Evolutionary conservation across 37 sponge, comb jelly and placozoan species (phyloP).

Genomic region (Haliclona indistincta): DNA sequence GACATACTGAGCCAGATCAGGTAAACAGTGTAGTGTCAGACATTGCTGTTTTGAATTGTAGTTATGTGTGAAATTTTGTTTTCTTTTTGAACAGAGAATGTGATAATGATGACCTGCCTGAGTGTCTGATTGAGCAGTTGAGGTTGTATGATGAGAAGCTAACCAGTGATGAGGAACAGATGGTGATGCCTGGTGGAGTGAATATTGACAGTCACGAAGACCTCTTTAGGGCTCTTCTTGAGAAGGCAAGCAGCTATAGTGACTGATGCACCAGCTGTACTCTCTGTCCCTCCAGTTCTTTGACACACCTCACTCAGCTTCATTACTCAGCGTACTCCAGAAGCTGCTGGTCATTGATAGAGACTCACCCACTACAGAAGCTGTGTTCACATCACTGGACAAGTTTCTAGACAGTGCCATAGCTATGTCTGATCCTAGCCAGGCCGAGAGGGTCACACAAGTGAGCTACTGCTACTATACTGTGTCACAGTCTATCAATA

Average conservation of each 20-base stretch:
- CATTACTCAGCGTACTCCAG: conserved; percentile 20
- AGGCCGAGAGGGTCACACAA: not conserved
- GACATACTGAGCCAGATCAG: not conserved
- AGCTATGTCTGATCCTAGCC: conserved; percentile 2
- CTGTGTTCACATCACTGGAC: conserved; percentile 20
- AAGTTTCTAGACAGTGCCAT: not conserved
- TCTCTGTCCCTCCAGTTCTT: conserved; percentile 10
- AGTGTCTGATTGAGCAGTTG: conserved; percentile 16
- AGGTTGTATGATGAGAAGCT: conserved; percentile 19
- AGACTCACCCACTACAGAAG: conserved; percentile 9
- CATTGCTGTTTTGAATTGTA: not conserved
- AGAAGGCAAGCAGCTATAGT: not conserved
- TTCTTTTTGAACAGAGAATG: not conserved
- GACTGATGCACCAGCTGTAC: not conserved
- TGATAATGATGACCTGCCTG: not conserved
- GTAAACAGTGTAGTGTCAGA: not conserved
- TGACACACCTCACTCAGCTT: conserved; percentile 1
- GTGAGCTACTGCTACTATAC: conserved; percentile 2
- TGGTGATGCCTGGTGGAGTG: conserved; percentile 18
- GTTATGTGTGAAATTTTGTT: not conserved
- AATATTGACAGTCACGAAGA: conserved; percentile 24
- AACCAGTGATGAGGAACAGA: conserved; percentile 23
- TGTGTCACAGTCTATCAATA: not conserved
- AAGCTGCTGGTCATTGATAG: conserved; percentile 26
- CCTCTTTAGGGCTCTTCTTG: conserved; percentile 15